phyloP scores from a whole-genome alignment of 1,140 invertebrate species.

The Plutomurus gul region DNA sequence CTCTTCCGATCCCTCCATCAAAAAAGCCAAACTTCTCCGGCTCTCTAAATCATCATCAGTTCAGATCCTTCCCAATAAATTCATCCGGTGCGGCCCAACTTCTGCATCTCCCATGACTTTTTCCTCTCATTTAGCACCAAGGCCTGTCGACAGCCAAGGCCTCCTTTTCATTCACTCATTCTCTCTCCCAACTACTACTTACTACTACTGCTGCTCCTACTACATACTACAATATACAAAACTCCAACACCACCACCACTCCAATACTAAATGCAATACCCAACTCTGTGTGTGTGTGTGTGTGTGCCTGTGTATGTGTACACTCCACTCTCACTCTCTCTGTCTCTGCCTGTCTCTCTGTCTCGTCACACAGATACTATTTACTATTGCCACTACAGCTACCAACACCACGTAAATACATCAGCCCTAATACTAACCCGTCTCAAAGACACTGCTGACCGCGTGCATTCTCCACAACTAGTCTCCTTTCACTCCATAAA shows the following conservation, averaged over 20 bases:
- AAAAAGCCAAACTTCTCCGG: conserved; percentile 35
- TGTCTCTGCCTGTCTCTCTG: background rate
- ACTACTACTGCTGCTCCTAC: background rate
- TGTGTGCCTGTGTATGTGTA: no score
- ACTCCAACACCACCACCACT: no score
- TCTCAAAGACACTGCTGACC: no score
- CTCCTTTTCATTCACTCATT: background rate
- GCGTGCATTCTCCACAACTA: no score
- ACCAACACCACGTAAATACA: no score
- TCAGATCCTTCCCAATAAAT: conserved; percentile 48
- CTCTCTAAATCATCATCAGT: conserved; percentile 52
- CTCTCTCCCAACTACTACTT: background rate
- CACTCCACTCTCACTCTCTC: background rate
- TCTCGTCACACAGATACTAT: background rate
- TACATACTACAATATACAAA: background rate
- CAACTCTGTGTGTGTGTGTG: no score
- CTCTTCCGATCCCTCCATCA: conserved; percentile 41
- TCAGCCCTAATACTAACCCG: no score
- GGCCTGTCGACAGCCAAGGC: background rate
- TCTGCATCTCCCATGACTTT: conserved; percentile 35
- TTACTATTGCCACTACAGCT: background rate
- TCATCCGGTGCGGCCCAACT: conserved; percentile 15
- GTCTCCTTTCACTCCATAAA: background rate
- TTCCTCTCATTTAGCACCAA: conserved; percentile 28
- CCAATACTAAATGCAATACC: no score